Conservation (phyloP, 2,113 vertebrate species). For the Upupa epops region DNA sequence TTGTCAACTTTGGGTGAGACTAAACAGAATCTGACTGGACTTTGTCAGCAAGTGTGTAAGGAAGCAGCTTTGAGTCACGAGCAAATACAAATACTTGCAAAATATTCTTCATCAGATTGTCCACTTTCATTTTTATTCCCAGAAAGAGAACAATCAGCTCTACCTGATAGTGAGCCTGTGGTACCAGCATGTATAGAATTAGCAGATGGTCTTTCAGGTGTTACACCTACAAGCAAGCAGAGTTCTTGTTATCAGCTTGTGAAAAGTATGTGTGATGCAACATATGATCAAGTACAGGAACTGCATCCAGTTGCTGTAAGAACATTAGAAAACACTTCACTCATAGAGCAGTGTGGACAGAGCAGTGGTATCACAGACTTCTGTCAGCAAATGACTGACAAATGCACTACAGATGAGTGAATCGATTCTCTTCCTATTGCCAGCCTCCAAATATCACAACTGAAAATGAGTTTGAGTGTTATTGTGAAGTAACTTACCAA, state of each 20-base stretch:
- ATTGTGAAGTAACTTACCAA: neutral
- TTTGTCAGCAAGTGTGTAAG: conserved; percentile 85
- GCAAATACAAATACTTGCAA: conserved; percentile 86
- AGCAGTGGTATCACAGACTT: conserved; percentile 75
- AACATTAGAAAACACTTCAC: neutral
- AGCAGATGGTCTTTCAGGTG: conserved; percentile 58
- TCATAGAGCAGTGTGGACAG: conserved; percentile 50
- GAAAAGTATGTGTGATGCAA: neutral
- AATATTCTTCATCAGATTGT: conserved; percentile 83
- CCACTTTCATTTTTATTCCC: conserved; percentile 81
- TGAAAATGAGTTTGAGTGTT: neutral
- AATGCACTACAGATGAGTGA: conserved; percentile 81
- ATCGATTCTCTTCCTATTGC: neutral
- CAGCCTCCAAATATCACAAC: neutral
- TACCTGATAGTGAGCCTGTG: conserved; percentile 38
- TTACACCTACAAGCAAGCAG: conserved; percentile 37
- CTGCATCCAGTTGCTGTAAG: neutral
- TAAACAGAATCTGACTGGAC: conserved; percentile 85
- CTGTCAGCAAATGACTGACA: conserved; percentile 80
- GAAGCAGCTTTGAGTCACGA: conserved; percentile 84
- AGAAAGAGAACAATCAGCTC: conserved; percentile 65
- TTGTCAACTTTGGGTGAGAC: conserved; percentile 86
- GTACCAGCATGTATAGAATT: neutral
- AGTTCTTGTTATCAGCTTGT: neutral
- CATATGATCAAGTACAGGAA: neutral